Conservation (phyloP, 2,113 vertebrate genomes). For the Mus pahari region DNA sequence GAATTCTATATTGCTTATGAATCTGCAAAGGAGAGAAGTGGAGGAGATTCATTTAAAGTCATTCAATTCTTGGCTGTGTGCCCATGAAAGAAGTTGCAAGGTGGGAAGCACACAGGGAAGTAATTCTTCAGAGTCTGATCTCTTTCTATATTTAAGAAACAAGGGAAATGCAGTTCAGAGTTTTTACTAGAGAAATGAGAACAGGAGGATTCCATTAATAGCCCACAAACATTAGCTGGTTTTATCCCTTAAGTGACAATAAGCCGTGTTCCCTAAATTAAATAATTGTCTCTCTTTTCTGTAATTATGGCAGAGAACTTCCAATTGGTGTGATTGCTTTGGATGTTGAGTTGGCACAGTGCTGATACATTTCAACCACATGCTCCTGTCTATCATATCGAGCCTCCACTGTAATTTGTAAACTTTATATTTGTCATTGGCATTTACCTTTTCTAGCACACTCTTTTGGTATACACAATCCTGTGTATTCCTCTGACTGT, state of each 20-base stretch:
- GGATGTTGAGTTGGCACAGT: not conserved
- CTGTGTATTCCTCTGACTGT: not conserved
- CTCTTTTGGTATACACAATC: not conserved
- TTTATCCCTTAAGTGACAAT: conserved; percentile 38
- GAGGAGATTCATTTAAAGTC: conserved; percentile 51
- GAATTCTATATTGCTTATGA: conserved; percentile 52
- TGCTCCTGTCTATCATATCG: not conserved
- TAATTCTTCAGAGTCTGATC: conserved; percentile 38
- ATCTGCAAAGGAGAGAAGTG: conserved; percentile 37
- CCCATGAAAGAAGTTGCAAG: conserved; percentile 40
- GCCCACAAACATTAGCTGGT: conserved; percentile 24
- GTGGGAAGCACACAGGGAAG: conserved; percentile 12
- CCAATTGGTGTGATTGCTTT: conserved; percentile 16
- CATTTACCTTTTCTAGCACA: not conserved
- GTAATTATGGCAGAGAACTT: not conserved
- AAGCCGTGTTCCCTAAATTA: conserved; percentile 24
- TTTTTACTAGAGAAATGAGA: conserved; percentile 29
- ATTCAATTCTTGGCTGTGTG: conserved; percentile 27
- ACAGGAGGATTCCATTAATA: not conserved
- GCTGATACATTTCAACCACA: not conserved
- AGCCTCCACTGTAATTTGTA: conserved; percentile 4
- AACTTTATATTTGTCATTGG: conserved; percentile 15
- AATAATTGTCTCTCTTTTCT: conserved; percentile 51
- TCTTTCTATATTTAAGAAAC: conserved; percentile 59
- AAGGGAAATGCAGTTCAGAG: conserved; percentile 24